Base-by-base conservation (phyloP, 1,140 invertebrate species). In the Lepidurus couesii region DNA sequence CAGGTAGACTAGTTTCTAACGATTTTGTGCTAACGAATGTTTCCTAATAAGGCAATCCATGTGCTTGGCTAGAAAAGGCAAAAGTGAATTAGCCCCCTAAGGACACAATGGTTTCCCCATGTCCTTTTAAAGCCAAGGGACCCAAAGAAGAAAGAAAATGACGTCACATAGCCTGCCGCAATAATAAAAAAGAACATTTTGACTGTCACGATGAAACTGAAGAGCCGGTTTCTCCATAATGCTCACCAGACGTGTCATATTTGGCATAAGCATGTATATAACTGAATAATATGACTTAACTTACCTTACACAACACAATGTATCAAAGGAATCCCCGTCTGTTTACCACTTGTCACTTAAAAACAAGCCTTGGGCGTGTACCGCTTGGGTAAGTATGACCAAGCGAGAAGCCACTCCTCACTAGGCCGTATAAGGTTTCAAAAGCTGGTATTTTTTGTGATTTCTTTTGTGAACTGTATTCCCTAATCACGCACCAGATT, bases 331-430 rank as follows among this genome's bases (percentile, higher is more conserved):
- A 34, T 34, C 34, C 26, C 53, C 9, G 53, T 7, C 9, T 65
- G 53, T 65, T 65, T 65, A 65, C 53, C 8, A 65, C 53, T 65
- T 65, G 53, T 21, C 13, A 65, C 16, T 16, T 21, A 21, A 34
- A 34, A 65, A 65, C 53, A 65, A 65, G 53, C 53, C 13, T 65
- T 65, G 53, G 53, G 53, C 53, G 53, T 65, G n/a, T 65, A 65
- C 16, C 53, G 16, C 21, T 13, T 65, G 16, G 8, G 53, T 13
- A 65, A 65, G 21, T 65, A 16, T 21, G 9, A 65, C 16, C 53
- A n/a, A 21, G 8, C 13, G 53, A 34, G 34, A 34, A 34, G 34
- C 2, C 13, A 65, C 6, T 16, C 8, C 53, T 65, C n/a, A 65
- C 53, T 16, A 65, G 53, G 53, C 53, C 53, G n/a, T n/a, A 65